phyloP scores from a whole-genome alignment of 2,797 vertebrate genomes.

The Sebastes reedi region DNA sequence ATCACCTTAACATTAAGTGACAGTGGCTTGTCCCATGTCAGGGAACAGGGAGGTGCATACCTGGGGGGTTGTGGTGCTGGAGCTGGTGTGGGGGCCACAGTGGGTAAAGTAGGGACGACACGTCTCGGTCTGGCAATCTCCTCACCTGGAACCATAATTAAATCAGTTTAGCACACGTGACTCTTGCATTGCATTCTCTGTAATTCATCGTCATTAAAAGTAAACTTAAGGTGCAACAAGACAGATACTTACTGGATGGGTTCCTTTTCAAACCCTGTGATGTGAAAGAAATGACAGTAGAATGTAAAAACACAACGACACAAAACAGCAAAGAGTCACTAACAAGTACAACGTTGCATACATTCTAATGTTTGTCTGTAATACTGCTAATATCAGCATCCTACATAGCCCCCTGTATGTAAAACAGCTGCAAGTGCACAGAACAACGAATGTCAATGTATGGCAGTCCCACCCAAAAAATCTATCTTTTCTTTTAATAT shows the following conservation, averaged over 20 bases:
- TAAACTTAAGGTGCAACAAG: not conserved
- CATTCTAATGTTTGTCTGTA: not conserved
- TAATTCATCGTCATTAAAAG: not conserved
- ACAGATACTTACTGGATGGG: constrained; percentile 90
- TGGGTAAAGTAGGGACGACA: constrained; percentile 81
- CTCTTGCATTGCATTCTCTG: not conserved
- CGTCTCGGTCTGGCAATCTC: constrained; percentile 94
- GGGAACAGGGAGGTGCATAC: constrained; percentile 58
- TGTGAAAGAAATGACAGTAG: constrained; percentile 33
- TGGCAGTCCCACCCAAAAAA: not conserved
- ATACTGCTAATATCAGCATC: not conserved
- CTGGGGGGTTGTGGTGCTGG: constrained; percentile 85
- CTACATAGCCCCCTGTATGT: not conserved
- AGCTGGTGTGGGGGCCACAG: constrained; percentile 63
- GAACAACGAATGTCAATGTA: not conserved
- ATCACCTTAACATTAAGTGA: not conserved
- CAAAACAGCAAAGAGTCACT: not conserved
- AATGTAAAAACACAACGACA: constrained; percentile 32
- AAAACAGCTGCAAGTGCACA: not conserved
- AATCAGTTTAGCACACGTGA: not conserved
- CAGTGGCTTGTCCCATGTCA: not conserved
- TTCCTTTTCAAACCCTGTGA: constrained; percentile 96
- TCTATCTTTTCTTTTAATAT: not conserved
- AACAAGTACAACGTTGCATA: not conserved
- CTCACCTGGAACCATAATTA: constrained; percentile 83